Percentiles rank a stretch among this genome's conserved stretches.
Evolutionary conservation across 2,888 invertebrate genomes (phyloP).

Genomic region (Tenthredo mesomela): DNA sequence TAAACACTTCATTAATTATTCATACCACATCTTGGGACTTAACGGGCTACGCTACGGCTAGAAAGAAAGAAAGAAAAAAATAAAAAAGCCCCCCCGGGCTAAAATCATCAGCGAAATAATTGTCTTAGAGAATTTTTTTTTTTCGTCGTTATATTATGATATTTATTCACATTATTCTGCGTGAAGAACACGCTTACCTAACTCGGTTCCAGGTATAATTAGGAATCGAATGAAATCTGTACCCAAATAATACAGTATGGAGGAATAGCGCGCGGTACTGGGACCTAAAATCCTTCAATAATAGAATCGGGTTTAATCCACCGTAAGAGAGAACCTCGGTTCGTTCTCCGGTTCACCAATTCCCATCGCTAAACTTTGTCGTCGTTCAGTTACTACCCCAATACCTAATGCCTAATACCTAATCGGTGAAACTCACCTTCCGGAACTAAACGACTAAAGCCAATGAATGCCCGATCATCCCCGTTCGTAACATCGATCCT

Average conservation of each 20-base stretch:
- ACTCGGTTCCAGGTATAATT: neutral
- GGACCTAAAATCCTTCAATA: slow-evolving; percentile 36
- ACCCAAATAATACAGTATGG: neutral
- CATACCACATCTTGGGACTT: neutral
- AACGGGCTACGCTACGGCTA: neutral
- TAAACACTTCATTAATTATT: slow-evolving; percentile 31
- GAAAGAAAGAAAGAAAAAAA: neutral
- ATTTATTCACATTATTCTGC: neutral
- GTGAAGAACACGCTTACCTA: neutral
- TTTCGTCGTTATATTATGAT: neutral
- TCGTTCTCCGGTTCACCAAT: slow-evolving; percentile 46
- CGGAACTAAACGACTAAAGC: slow-evolving; percentile 51
- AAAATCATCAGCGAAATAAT: neutral
- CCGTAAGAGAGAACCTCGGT: slow-evolving; percentile 50
- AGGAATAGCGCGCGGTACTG: neutral
- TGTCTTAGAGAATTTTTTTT: neutral
- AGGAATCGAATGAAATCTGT: neutral
- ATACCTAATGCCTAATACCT: slow-evolving; percentile 45
- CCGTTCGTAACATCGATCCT: slow-evolving; percentile 48
- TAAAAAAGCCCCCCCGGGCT: neutral
- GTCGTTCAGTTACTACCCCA: slow-evolving; percentile 25
- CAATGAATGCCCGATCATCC: slow-evolving; percentile 51
- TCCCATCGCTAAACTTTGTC: slow-evolving; percentile 38
- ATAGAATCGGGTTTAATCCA: slow-evolving; percentile 52
- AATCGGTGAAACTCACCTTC: slow-evolving; percentile 53